These are phyloP conservation scores for Chelidonichthys spinosus DNA, from an alignment of 2,797 vertebrate species.

Conservation along the genomic window DNA sequence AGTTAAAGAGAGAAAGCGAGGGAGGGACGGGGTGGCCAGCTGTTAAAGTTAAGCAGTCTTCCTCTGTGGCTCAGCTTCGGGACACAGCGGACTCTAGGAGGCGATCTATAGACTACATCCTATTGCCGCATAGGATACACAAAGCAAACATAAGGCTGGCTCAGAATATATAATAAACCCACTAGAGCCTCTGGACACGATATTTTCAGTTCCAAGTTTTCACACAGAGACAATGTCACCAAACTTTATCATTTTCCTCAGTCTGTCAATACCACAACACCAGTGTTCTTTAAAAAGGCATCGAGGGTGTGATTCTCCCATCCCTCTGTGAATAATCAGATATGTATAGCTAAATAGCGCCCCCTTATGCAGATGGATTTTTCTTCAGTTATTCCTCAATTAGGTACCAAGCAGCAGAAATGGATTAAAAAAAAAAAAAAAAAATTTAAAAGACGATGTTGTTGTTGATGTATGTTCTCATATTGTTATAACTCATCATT, in stretches of 20 bases:
- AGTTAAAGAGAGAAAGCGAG: conserved; percentile 22
- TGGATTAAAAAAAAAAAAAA: conserved; percentile 22
- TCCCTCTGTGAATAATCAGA: neutral
- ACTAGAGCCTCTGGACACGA: neutral
- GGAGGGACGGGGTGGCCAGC: conserved; percentile 10
- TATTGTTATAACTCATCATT: conserved; percentile 44
- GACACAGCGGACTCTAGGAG: conserved; percentile 23
- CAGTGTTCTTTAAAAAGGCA: conserved; percentile 16
- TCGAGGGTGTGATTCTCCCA: neutral
- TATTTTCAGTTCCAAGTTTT: neutral
- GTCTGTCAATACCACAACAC: conserved; percentile 21
- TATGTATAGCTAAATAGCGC: conserved; percentile 70
- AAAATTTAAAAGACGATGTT: neutral
- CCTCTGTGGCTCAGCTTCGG: conserved; percentile 12
- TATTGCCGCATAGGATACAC: neutral
- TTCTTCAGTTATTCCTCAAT: neutral
- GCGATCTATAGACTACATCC: neutral
- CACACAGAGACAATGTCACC: neutral
- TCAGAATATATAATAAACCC: conserved; percentile 1
- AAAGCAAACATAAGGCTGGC: conserved; percentile 10
- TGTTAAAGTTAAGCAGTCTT: conserved; percentile 45
- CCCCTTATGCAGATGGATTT: conserved; percentile 59
- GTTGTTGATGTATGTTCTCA: neutral
- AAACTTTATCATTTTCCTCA: neutral
- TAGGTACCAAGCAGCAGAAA: neutral